Percentiles rank a stretch among this genome's conserved stretches.
Conservation (phyloP, 2,113 vertebrate genomes). For the Poeciliopsis turrubarensis region DNA sequence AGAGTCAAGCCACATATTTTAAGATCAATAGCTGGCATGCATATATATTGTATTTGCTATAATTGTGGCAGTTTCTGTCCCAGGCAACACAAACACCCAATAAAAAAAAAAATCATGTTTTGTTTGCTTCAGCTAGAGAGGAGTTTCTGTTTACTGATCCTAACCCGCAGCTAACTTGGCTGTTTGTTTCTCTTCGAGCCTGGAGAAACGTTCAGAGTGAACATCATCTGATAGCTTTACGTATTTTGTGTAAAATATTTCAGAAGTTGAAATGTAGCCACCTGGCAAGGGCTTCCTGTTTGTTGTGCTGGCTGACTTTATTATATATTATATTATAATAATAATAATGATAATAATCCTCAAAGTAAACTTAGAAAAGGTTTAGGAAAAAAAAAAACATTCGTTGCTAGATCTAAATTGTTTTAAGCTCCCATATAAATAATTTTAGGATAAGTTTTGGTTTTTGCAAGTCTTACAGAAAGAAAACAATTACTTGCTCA, state of each 20-base stretch:
- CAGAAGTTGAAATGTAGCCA: not conserved
- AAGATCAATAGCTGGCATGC: not conserved
- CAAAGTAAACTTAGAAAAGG: not conserved
- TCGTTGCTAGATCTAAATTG: too few species aligned
- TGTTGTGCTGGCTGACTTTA: not conserved
- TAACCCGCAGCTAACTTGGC: not conserved
- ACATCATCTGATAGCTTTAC: not conserved
- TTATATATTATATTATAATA: too few species aligned
- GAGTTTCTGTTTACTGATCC: constrained; percentile 1
- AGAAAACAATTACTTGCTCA: too few species aligned
- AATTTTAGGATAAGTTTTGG: too few species aligned
- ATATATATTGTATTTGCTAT: not conserved
- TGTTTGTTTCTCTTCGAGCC: not conserved
- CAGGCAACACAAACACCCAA: not conserved
- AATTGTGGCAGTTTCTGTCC: not conserved
- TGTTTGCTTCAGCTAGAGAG: not conserved
- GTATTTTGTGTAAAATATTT: not conserved
- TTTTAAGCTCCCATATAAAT: too few species aligned
- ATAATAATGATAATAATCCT: too few species aligned
- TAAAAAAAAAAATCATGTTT: not conserved
- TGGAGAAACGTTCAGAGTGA: not conserved
- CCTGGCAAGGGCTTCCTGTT: not conserved
- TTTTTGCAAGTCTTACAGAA: too few species aligned
- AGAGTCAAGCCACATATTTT: not conserved
- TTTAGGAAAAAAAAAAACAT: too few species aligned